Conservation (phyloP, 2,888 invertebrate species). For the Empis stercorea region DNA sequence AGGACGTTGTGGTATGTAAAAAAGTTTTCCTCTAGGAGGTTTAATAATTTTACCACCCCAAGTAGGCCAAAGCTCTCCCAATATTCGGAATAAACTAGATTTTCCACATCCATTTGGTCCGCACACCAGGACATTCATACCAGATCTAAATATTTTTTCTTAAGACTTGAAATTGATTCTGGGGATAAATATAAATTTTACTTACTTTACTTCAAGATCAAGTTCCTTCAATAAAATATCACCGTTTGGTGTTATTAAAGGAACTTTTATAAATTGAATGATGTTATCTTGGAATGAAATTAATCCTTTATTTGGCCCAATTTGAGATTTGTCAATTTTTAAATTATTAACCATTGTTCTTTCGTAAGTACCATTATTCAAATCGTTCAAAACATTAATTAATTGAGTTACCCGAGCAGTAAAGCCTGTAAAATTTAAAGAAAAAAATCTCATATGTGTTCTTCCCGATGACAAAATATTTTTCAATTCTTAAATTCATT, state of each 20-base stretch:
- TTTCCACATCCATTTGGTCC: slow-evolving; percentile 99
- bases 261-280: slow-evolving; percentile 84
- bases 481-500: too few species aligned
- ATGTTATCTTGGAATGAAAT: slow-evolving; percentile 77
- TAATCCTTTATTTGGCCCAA: slow-evolving; percentile 63
- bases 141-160: too few species aligned
- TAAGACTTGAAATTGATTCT: too few species aligned
- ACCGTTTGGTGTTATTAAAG: slow-evolving; percentile 94
- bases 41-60: slow-evolving; percentile 90
- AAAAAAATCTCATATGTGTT: too few species aligned
- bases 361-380: slow-evolving; percentile 63
- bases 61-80: slow-evolving; percentile 95
- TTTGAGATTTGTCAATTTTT: slow-evolving; percentile 23
- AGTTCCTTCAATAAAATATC: slow-evolving; percentile 84
- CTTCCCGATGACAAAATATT: too few species aligned
- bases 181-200: slow-evolving; percentile 9
- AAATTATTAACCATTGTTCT: slow-evolving; percentile 42
- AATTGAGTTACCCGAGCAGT: slow-evolving; percentile 88
- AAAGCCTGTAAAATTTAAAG: slow-evolving; percentile 45
- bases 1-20: slow-evolving; percentile 86
- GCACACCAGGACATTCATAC: slow-evolving; percentile 94
- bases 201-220: slow-evolving; percentile 71
- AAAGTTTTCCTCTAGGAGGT: slow-evolving; percentile 88
- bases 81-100: slow-evolving; percentile 87
- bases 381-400: slow-evolving; percentile 66